These are phyloP conservation scores for Schlechtendalia chinensis DNA, from an alignment of 1,140 invertebrate genomes.

Conservation along the genomic window DNA sequence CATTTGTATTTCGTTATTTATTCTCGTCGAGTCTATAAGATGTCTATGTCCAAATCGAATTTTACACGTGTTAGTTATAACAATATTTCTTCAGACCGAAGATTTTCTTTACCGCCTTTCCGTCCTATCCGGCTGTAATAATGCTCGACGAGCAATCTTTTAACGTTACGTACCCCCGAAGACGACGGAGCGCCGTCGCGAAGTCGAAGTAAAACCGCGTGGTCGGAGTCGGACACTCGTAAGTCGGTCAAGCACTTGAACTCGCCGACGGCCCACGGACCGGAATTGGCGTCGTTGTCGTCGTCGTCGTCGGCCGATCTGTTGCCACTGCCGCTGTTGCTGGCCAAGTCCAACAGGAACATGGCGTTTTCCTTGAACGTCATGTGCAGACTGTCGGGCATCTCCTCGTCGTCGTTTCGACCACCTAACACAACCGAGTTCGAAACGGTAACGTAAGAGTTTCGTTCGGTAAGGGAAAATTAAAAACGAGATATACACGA, in stretches of 20 bases:
- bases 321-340: slow-evolving; percentile 57
- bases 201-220: not conserved
- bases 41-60: too few species aligned
- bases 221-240: slow-evolving; percentile 56
- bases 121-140: too few species aligned
- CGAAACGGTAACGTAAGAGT: too few species aligned
- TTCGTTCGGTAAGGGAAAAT: too few species aligned
- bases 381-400: slow-evolving; percentile 61
- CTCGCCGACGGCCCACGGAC: slow-evolving; percentile 64
- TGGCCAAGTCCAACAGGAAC: slow-evolving; percentile 86
- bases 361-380: slow-evolving; percentile 91
- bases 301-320: slow-evolving; percentile 61
- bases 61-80: too few species aligned
- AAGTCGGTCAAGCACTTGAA: slow-evolving; percentile 77
- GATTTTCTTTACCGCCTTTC: too few species aligned
- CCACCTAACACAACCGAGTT: too few species aligned
- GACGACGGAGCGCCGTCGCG: not conserved
- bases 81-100: too few species aligned
- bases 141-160: too few species aligned
- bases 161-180: not conserved
- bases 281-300: slow-evolving; percentile 63
- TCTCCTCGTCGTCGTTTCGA: not conserved
- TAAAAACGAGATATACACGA: too few species aligned
- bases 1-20: too few species aligned
- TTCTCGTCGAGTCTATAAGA: too few species aligned